phyloP scores from a whole-genome alignment of 2,113 vertebrate genomes.

The Odontesthes bonariensis region DNA sequence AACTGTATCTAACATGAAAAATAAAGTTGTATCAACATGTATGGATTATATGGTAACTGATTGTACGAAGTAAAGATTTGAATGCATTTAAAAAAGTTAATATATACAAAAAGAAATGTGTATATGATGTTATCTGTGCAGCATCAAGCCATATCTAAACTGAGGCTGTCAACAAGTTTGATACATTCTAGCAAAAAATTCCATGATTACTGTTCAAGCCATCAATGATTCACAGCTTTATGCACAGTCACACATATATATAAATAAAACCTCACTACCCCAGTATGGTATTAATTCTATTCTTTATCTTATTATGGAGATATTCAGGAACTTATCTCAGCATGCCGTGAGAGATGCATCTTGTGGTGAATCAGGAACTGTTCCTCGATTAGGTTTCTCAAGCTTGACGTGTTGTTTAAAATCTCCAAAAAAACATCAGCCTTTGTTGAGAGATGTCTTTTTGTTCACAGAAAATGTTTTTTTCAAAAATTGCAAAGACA shows the following conservation, averaged over 20 bases:
- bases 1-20: neutral
- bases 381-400: neutral
- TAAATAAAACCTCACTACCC: neutral
- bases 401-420: neutral
- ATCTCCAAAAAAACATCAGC: too few relatives aligned
- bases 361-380: neutral
- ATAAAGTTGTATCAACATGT: neutral
- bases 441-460: neutral
- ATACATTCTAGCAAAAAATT: neutral
- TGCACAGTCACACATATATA: neutral
- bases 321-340: neutral
- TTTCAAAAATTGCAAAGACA: neutral
- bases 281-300: neutral
- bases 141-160: neutral
- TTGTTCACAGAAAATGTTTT: neutral
- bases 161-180: neutral
- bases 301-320: neutral
- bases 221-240: neutral
- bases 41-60: too few relatives aligned
- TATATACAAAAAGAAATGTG: neutral
- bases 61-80: neutral
- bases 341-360: neutral
- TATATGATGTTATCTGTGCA: neutral
- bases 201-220: constrained; percentile 1
- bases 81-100: neutral